Evolutionary conservation across 2,888 invertebrate species (phyloP).

Genomic region (Patella pellucida): DNA sequence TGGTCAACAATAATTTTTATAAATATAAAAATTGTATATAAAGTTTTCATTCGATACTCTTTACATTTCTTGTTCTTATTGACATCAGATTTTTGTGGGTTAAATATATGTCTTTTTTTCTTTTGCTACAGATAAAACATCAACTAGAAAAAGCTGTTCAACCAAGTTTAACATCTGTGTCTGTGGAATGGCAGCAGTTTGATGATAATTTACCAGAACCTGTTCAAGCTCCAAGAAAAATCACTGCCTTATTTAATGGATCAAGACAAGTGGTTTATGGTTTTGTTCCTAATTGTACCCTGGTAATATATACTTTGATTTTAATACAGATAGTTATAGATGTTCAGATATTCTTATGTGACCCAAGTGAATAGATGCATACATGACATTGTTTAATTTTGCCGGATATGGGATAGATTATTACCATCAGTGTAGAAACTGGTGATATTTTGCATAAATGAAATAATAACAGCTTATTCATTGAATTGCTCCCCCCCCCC

Average conservation of each 20-base stretch:
- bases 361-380: no score
- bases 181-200: conserved; percentile 67
- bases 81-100: not conserved
- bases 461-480: no score
- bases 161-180: conserved; percentile 65
- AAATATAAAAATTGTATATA: no score
- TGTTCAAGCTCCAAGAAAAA: conserved; percentile 64
- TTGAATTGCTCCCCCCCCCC: no score
- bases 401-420: no score
- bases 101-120: not conserved
- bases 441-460: no score
- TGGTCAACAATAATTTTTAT: no score
- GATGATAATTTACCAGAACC: conserved; percentile 49
- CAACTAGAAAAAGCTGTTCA: conserved; percentile 62
- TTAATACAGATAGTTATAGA: no score
- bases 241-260: conserved; percentile 69
- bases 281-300: conserved; percentile 66
- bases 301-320: conserved; percentile 48
- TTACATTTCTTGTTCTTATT: not conserved
- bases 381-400: no score
- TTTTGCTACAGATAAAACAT: conserved; percentile 47
- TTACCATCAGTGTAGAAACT: no score
- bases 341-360: no score
- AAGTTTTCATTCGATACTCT: not conserved
- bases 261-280: conserved; percentile 68